Evolutionary conservation across 2,797 vertebrate genomes (phyloP), one percentile per base, ranked within the genome.

Genomic region (Myotis planiceps): DNA sequence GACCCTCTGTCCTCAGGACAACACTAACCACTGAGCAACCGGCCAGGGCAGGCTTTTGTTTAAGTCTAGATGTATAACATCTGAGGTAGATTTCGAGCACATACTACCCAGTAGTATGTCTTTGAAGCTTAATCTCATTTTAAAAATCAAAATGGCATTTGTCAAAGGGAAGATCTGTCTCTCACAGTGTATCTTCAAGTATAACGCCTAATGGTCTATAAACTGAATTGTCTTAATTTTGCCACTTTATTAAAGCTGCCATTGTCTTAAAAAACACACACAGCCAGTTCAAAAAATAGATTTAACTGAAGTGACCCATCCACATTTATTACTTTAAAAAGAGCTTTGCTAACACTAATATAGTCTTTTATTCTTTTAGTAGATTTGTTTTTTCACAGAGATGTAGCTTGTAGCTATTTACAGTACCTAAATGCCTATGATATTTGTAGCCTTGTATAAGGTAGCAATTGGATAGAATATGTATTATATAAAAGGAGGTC

Each of bases 321-420:
- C n/a, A 82, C 23, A 21, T 68, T 69, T 72, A 69, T 49, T 81
- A 13, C 68, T 88, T 88, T 82, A 66, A 93, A 91, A 91, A 71
- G 29, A 84, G 47, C 13, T 89, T 93, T 53, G 10, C 42, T 83
- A 65, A 90, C 12, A 79, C 1, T 45, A 9, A 53, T 53, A 53
- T 65, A 83, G 45, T 34, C 18, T 53, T 53, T 81, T 83, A 27
- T 63, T 85, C 12, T 72, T 93, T 80, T 39, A 68, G 37, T 49
- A 55, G 47, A 71, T 92, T 86, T 90, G 53, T 21, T 27, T 93
- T 92, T 84, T 76, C 42, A n/a, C 13, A 79, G 66, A 78, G 47
- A 76, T 72, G 9, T 4, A 51, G 32, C 18, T 78, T 84, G n/a
- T 83, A 39, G 69, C 75, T 86, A 10, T 74, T 95, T 42, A 65